These are phyloP conservation scores for Scomber scombrus DNA, from an alignment of 2,113 vertebrate genomes.

Conservation along the genomic window DNA sequence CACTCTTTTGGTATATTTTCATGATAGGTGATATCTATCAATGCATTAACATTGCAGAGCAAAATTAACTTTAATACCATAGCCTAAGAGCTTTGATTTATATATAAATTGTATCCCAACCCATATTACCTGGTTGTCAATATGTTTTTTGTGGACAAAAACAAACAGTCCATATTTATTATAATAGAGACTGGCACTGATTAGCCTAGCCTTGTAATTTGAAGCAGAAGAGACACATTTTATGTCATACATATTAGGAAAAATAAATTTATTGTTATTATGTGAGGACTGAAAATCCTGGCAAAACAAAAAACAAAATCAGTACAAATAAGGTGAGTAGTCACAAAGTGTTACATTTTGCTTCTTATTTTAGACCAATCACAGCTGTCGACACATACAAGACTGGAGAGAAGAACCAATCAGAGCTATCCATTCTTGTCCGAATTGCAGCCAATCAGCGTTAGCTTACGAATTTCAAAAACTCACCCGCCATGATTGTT, in stretches of 20 bases:
- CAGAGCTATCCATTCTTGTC: background rate
- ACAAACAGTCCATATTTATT: no score
- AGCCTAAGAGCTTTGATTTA: no score
- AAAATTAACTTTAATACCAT: background rate
- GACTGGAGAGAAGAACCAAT: slow-evolving; percentile 60
- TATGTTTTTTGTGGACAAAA: no score
- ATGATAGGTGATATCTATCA: background rate
- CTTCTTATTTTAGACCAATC: background rate
- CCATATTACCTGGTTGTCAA: no score
- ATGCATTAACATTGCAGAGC: background rate
- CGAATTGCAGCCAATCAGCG: slow-evolving; percentile 64
- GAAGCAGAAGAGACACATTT: no score
- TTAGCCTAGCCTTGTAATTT: no score
- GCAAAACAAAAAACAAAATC: background rate
- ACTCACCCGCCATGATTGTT: slow-evolving; percentile 69
- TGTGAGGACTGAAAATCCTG: background rate
- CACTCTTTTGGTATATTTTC: no score
- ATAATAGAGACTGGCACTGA: no score
- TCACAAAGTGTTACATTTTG: background rate
- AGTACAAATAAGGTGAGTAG: no score
- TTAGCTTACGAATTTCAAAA: slow-evolving; percentile 66
- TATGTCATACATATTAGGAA: no score
- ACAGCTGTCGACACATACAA: no score
- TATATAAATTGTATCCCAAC: background rate
- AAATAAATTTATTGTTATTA: no score